Base-by-base conservation (phyloP, 2,113 vertebrate genomes). In the Psettodes erumei region DNA sequence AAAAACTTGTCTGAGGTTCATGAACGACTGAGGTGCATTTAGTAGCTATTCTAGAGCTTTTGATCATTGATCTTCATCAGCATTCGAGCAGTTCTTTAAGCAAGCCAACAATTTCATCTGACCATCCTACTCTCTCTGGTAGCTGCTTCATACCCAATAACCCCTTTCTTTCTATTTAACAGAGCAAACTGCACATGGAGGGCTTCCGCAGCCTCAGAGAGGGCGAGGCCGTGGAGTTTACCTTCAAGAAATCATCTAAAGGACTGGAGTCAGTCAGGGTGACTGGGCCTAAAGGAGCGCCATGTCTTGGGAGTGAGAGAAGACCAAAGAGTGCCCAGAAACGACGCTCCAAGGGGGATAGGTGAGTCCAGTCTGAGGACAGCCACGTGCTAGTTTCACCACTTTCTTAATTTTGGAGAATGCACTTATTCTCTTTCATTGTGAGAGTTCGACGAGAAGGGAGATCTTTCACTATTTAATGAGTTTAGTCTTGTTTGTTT, bases 181-280 rank as follows among this genome's bases (percentile, higher is more conserved):
- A 98, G 97, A 98, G 96, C 90, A 98, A 98, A 84, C 95, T 98
- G 54, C 95, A 98, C 91, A 98, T 98, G 97, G 97, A 98, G 30
- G 97, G 97, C 0, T 98, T 98, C 88, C 96, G 96, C 78, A 98
- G 97, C 90, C 93, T 98, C 82, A 96, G 96, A 90, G 97, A 98
- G 83, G 96, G 97, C 0, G 97, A 98, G 64, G 91, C 95, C 0
- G 96, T 98, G 3, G 97, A 98, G 79, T 98, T 98, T 91, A 97
- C 95, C 83, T 98, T 96, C 76, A 97, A 97, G 92, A 97, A 95
- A 51, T 98, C 97, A 0, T 94, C 95, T 30, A 98, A 97, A 90
- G 97, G 96, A 25, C 86, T 98, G 88, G 97, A 98, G 87, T 96
- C 97, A 2, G 93, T 97, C 48, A 79, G 90, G 3, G 97, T 98